These are phyloP conservation scores for Phoxinus dragarum DNA, from an alignment of 2,797 vertebrate genomes.

Conservation along the genomic window DNA sequence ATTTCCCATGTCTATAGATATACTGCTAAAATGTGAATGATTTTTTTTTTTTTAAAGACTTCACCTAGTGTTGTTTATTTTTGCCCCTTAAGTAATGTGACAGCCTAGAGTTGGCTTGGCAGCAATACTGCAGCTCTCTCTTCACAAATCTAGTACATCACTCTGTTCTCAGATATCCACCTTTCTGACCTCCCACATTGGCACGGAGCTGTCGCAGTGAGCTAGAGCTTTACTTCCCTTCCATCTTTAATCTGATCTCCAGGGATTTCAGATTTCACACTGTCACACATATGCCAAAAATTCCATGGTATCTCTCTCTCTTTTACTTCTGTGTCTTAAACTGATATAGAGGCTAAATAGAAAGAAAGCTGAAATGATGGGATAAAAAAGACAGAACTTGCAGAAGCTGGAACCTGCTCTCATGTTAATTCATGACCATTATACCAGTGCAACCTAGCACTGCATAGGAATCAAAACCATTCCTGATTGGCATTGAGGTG, in stretches of 20 bases:
- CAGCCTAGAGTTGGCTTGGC: slow-evolving; percentile 29
- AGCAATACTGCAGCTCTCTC: not conserved
- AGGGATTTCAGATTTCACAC: slow-evolving; percentile 50
- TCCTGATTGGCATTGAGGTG: no score
- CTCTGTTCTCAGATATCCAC: slow-evolving; percentile 43
- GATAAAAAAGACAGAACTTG: slow-evolving; percentile 8
- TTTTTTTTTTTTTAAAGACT: not conserved
- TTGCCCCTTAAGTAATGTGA: slow-evolving; percentile 35
- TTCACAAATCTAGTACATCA: slow-evolving; percentile 36
- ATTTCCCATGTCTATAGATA: not conserved
- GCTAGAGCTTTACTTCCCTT: slow-evolving; percentile 51
- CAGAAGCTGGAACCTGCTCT: slow-evolving; percentile 27
- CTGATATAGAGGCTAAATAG: slow-evolving; percentile 36
- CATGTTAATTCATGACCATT: slow-evolving; percentile 19
- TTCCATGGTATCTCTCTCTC: slow-evolving; percentile 37
- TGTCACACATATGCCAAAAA: slow-evolving; percentile 46
- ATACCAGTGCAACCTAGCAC: not conserved
- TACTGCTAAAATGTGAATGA: not conserved
- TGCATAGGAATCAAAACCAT: not conserved
- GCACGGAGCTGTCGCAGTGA: slow-evolving; percentile 35
- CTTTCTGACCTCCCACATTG: slow-evolving; percentile 45
- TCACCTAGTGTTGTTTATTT: slow-evolving; percentile 21
- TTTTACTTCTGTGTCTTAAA: slow-evolving; percentile 20
- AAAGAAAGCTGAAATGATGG: slow-evolving; percentile 14
- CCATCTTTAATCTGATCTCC: slow-evolving; percentile 58